phyloP scores from a whole-genome alignment of 2,888 invertebrate genomes.

The Aphelenchoides bicaudatus region DNA sequence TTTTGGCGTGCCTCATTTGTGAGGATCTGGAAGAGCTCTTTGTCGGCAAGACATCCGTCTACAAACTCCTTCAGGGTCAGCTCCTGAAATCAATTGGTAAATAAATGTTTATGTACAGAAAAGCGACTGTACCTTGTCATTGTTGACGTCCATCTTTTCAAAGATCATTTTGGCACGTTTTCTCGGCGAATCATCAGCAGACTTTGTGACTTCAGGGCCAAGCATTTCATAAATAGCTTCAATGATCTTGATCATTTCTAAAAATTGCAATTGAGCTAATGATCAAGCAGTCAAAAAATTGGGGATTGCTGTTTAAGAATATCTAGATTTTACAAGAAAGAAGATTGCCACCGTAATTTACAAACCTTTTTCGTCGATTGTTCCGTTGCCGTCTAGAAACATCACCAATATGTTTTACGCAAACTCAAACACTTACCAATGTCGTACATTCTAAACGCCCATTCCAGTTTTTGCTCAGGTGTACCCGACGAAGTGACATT shows the following conservation, averaged over 20 bases:
- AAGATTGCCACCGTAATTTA: too few relatives aligned
- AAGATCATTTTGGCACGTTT: conserved; percentile 97
- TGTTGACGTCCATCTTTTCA: conserved; percentile 93
- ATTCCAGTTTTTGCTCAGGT: conserved; percentile 93
- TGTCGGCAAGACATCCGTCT: conserved; percentile 61
- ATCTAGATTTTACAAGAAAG: too few relatives aligned
- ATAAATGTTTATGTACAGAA: too few relatives aligned
- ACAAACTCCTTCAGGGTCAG: conserved; percentile 74
- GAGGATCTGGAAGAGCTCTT: conserved; percentile 61
- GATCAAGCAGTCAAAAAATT: too few relatives aligned
- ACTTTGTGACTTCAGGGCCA: conserved; percentile 89
- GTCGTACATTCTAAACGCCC: conserved; percentile 76
- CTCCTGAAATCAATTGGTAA: too few relatives aligned
- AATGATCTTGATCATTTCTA: conserved; percentile 99
- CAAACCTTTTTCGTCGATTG: conserved; percentile 93
- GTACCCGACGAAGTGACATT: conserved; percentile 95
- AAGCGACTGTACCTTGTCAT: too few relatives aligned
- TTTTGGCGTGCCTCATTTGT: conserved; percentile 60
- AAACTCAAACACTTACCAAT: neutral
- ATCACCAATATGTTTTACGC: too few relatives aligned
- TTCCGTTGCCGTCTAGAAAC: conserved; percentile 89
- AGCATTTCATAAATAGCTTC: conserved; percentile 99
- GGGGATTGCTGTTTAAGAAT: too few relatives aligned
- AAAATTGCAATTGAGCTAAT: too few relatives aligned
- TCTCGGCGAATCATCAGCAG: conserved; percentile 85